Conservation (phyloP, 2,113 vertebrate species). For the Peromyscus maniculatus region DNA sequence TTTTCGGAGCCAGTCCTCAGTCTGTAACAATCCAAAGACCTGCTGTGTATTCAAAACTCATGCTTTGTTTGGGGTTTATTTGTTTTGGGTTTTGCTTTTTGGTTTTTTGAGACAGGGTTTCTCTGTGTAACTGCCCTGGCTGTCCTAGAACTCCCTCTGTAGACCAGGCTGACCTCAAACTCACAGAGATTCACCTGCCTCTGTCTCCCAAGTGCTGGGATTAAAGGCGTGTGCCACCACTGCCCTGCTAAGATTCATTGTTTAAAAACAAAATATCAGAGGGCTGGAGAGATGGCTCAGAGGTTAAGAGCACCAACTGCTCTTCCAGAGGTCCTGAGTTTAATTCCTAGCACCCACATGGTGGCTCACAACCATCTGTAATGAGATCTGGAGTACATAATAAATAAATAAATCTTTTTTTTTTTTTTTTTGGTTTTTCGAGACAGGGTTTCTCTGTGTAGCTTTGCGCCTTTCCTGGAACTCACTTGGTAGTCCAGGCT, state of each 20-base stretch:
- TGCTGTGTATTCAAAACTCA: not conserved
- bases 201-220: not conserved
- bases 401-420: too few relatives aligned
- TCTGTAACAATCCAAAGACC: not conserved
- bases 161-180: not conserved
- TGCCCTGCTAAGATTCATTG: not conserved
- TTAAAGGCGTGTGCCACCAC: not conserved
- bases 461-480: too few relatives aligned
- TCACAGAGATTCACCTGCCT: not conserved
- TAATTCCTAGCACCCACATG: too few relatives aligned
- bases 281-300: too few relatives aligned
- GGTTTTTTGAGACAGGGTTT: not conserved
- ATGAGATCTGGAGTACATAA: too few relatives aligned
- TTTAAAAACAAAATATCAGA: not conserved
- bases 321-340: too few relatives aligned
- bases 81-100: not conserved
- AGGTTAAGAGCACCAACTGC: too few relatives aligned
- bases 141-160: not conserved
- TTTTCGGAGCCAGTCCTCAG: not conserved
- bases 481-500: too few relatives aligned
- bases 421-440: too few relatives aligned
- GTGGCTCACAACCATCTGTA: too few relatives aligned
- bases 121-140: not conserved
- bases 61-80: not conserved
- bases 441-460: too few relatives aligned